Base-by-base conservation (phyloP, 2,888 invertebrate genomes). In the Napeogenes inachia region DNA sequence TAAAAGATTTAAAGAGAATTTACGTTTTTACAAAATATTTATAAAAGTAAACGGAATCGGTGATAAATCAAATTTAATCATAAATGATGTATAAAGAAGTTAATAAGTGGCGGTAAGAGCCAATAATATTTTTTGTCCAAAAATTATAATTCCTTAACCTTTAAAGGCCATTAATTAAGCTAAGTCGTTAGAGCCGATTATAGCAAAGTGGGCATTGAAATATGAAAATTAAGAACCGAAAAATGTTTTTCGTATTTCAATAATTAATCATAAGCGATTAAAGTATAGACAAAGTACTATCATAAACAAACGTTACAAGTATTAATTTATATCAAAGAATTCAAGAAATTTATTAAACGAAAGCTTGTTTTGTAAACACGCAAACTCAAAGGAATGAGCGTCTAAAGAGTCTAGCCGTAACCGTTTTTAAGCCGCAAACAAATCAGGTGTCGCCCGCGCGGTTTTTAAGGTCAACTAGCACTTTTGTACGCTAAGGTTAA, bases 391-490 rank as follows among this genome's bases (percentile, higher is more conserved):
- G 50, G 38, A 55, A 46, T 6, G 46, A 55, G 32, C 54, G 63
- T 61, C 60, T 59, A 59, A 45, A 61, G 60, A 59, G 35, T 32
- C 46, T 55, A 63, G 59, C 32, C 38, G 54, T 66, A 61, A 61
- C 61, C 45, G 54, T 50, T 57, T 61, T 58, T 59, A 12, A 58
- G 59, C 54, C 57, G 60, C 62, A 69, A 69, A 67, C 66, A 67
- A 67, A 67, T 66, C 64, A 62, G 62, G 66, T 64, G 66, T 64
- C 62, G 62, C 30, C 70, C 70, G 72, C 71, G 70, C 71, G 70
- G 71, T 76, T 82, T 84, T 82, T 87, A 87, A 86, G 86, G 85
- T 85, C 86, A 82, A 82, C 77, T 77, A 78, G 80, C 80, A 82
- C 80, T 82, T 78, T 79, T 77, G 79, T 81, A 78, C 75, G 57